phyloP scores from a whole-genome alignment of 2,113 vertebrate genomes.

The Oncorhynchus clarkii region DNA sequence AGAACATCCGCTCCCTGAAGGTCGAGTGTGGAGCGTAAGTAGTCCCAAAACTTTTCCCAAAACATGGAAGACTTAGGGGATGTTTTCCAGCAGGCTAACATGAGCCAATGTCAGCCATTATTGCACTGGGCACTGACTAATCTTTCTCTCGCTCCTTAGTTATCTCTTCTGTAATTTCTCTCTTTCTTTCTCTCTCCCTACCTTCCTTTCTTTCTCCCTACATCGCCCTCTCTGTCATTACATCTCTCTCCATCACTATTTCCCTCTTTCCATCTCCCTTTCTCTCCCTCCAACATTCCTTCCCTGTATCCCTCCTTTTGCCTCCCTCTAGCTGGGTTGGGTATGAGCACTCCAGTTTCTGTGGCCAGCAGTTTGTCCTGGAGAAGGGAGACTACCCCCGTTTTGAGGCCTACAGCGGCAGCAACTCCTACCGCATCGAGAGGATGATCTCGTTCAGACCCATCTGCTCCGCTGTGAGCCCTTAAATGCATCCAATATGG shows the following conservation, averaged over 20 bases:
- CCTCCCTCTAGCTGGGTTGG: slow-evolving; percentile 84
- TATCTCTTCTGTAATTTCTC: no score
- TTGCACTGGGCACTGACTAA: no score
- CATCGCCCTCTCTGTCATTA: not conserved
- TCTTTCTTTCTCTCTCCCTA: no score
- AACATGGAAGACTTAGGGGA: not conserved
- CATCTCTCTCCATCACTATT: not conserved
- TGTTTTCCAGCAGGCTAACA: not conserved
- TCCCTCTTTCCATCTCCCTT: not conserved
- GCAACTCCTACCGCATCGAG: slow-evolving; percentile 93
- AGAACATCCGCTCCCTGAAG: slow-evolving; percentile 92
- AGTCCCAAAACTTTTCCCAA: not conserved
- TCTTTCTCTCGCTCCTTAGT: no score
- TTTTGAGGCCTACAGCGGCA: slow-evolving; percentile 94
- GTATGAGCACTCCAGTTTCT: slow-evolving; percentile 93
- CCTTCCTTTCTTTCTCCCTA: no score
- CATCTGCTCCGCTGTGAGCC: slow-evolving; percentile 89
- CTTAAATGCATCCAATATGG: not conserved
- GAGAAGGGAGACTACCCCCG: slow-evolving; percentile 97
- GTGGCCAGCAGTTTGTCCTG: slow-evolving; percentile 95
- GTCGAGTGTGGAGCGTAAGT: slow-evolving; percentile 95
- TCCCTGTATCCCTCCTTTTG: not conserved
- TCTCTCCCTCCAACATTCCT: not conserved
- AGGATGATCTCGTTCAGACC: slow-evolving; percentile 97
- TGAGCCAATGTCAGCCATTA: not conserved